Evolutionary conservation across 2,888 invertebrate genomes (phyloP), one percentile per base, ranked within the genome.

Genomic region (Dioctria rufipes): DNA sequence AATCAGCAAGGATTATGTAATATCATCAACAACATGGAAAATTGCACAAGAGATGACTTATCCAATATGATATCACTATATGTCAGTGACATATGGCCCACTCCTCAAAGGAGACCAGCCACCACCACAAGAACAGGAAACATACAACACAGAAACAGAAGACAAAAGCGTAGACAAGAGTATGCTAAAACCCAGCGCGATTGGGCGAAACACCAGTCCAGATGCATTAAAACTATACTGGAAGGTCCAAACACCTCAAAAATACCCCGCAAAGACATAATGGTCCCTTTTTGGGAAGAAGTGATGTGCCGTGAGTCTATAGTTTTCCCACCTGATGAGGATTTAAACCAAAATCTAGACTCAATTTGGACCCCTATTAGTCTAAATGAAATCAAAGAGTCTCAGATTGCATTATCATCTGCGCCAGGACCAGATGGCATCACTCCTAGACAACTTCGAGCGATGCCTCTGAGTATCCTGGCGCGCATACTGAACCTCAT

Each of bases 401-500:
- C n/a, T n/a, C n/a, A n/a, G n/a, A n/a, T n/a, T n/a, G n/a, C n/a
- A n/a, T n/a, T n/a, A 11, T 37, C 46, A 8, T 43, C 67, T 4
- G 42, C 49, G 5, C 49, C 67, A 5, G 67, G 67, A 43, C 46
- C 67, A 4, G 67, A 67, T n/a, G 46, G 67, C n/a, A 67, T 67
- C 5, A 67, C 67, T n/a, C 11, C 67, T 4, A 67, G 67, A 46
- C n/a, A 67, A 67, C 4, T 67, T 3, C 4, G 13, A 46, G 46
- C 9, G 25, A 37, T 71, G 8, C 51, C 51, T 3, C 4, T 3
- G n/a, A n/a, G 8, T 9, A 39, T 39, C 9, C 51, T 51, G 25
- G 39, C 39, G 25, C 49, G 25, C 5, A 71, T 71, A 49, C 39
- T 71, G 5, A 51, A 51, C 4, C 60, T 77, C 3, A 77, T 69